Evolutionary conservation across 2,113 vertebrate genomes (phyloP), one percentile per base, ranked within the genome.

Genomic region (Myotis lucifugus): DNA sequence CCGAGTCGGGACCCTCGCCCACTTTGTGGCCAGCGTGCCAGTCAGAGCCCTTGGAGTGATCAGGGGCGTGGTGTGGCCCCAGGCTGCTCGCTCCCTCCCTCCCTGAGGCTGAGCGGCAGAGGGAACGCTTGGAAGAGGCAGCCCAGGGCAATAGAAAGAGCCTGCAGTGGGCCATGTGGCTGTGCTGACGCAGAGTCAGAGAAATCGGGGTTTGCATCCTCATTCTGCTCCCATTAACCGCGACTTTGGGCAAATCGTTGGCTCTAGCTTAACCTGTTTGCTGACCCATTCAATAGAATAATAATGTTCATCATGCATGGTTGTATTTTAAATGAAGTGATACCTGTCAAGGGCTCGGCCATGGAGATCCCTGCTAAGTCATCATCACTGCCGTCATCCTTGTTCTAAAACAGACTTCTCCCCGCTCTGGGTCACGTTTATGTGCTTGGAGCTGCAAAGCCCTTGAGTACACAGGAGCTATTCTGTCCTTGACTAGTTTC

Each of bases 211-310:
- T 59, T 64, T 5, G 70, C 18, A 13, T 50, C 77, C 29, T 77
- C 32, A 1, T 18, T 27, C 87, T 27, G 40, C 61, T 29, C 48
- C 76, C 17, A 4, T 8, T n/a, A 32, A 27, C 87, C 11, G 5
- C 5, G 59, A 34, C 42, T 69, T 25, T 15, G 27, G n/a, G 50
- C 72, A 59, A 72, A 42, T 23, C 88, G 34, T n/a, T 18, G 34
- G 14, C 52, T 59, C 69, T 32, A 3, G 48, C 73, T 93, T 81
- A 46, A 56, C 59, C 78, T 42, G 54, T 82, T 34, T 46, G 56
- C 52, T 85, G 48, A 81, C 23, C 92, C 40, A 14, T 56, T 94
- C 77, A 90, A n/a, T 73, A 78, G 85, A 29, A 42, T 67, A 34
- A 83, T 37, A 64, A 56, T n/a, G 25, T 32, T 50, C 15, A 10